phyloP scores from a whole-genome alignment of 92 coral and sea anemone genomes.

The Anthopleura xanthogrammica region DNA sequence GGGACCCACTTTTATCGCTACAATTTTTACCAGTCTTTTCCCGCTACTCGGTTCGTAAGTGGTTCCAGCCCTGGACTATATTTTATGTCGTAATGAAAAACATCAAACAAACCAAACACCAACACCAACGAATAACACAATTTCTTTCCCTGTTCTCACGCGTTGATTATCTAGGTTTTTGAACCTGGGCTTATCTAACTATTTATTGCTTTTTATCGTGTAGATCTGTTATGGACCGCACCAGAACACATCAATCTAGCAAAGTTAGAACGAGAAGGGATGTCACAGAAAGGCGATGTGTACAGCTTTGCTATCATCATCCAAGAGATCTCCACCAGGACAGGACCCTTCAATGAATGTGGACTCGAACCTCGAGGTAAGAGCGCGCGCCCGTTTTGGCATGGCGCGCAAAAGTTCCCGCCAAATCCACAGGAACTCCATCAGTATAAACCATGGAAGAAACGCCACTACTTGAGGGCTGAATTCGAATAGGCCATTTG shows the following conservation, averaged over 20 bases:
- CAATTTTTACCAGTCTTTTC: too few relatives aligned
- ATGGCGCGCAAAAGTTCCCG: not conserved
- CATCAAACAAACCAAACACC: too few relatives aligned
- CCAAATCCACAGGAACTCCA: too few relatives aligned
- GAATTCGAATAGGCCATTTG: too few relatives aligned
- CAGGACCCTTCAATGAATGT: conserved; percentile 60
- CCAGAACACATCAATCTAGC: conserved; percentile 73
- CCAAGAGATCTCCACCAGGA: conserved; percentile 73
- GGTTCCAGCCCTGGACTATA: too few relatives aligned
- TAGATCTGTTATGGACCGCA: conserved; percentile 73
- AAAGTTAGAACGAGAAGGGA: conserved; percentile 54
- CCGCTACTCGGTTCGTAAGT: too few relatives aligned
- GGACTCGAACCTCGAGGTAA: conserved; percentile 31
- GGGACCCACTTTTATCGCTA: too few relatives aligned
- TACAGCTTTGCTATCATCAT: conserved; percentile 68
- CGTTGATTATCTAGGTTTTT: not conserved
- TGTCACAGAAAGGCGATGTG: conserved; percentile 72
- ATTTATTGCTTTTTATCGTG: not conserved
- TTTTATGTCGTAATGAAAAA: too few relatives aligned
- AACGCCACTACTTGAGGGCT: too few relatives aligned
- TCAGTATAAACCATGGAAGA: too few relatives aligned
- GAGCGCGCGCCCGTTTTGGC: not conserved
- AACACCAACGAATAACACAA: too few relatives aligned
- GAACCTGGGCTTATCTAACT: not conserved
- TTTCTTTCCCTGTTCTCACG: too few relatives aligned